A percentile compares a stretch with the other conserved stretches of the same genome.
Conservation (phyloP, 2,888 invertebrate species). For the Trachelus iudaicus region DNA sequence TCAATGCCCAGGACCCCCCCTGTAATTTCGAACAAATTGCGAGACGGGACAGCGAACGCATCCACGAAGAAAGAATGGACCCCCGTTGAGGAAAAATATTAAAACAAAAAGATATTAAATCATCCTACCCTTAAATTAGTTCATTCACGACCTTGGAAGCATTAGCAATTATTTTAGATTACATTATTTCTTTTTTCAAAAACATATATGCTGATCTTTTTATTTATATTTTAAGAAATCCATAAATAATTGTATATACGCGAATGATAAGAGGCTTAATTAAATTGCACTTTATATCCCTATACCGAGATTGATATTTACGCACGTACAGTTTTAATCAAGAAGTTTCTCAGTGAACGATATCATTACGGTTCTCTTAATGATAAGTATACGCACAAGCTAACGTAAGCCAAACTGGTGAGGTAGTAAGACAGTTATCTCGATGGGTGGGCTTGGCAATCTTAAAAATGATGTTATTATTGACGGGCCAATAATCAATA, state of each 20-base stretch:
- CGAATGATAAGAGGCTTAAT: not conserved
- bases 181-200: not conserved
- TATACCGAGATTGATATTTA: not conserved
- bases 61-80: not conserved
- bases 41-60: constrained; percentile 20
- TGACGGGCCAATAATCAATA: constrained; percentile 17
- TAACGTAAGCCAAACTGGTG: not conserved
- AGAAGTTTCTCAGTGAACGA: not conserved
- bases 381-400: not conserved
- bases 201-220: not conserved
- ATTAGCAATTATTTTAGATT: too few species aligned
- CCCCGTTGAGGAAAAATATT: not conserved
- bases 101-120: not conserved
- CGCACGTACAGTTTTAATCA: not conserved
- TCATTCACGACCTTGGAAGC: not conserved
- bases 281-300: not conserved
- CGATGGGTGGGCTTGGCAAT: not conserved
- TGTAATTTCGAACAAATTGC: constrained; percentile 62
- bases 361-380: not conserved
- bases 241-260: not conserved
- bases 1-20: constrained; percentile 57
- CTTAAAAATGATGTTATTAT: constrained; percentile 13
- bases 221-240: not conserved
- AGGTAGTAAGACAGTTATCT: not conserved
- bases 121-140: not conserved